These are phyloP conservation scores for Callocephalon fimbriatum DNA, from an alignment of 2,113 vertebrate genomes.

Conservation along the genomic window DNA sequence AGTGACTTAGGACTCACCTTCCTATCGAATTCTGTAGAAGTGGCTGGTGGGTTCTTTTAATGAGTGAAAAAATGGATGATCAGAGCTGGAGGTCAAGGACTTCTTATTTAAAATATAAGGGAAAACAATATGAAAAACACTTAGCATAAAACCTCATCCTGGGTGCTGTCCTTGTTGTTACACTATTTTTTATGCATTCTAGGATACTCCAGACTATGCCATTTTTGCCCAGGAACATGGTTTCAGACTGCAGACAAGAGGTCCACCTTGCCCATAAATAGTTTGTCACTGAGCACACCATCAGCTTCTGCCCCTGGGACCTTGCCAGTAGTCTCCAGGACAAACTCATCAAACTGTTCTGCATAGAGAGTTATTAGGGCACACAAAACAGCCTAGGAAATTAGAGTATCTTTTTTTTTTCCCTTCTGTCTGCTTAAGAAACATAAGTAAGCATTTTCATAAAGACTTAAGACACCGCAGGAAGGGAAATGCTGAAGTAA, in stretches of 20 bases:
- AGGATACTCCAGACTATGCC: not conserved
- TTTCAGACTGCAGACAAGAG: not conserved
- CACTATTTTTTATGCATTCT: not conserved
- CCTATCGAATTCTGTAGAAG: not conserved
- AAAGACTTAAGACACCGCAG: not conserved
- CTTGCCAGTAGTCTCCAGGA: not conserved
- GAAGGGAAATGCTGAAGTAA: not conserved
- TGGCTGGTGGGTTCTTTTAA: not conserved
- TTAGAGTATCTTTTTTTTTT: accelerated
- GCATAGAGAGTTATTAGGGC: not conserved
- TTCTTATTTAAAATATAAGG: not conserved
- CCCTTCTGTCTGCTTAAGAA: not conserved
- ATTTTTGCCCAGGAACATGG: not conserved
- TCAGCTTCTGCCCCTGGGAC: not conserved
- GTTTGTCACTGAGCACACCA: not conserved
- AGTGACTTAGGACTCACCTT: not conserved
- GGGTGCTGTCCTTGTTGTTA: not conserved
- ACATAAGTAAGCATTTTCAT: not conserved
- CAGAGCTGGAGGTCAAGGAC: not conserved
- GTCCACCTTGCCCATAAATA: not conserved
- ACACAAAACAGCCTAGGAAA: not conserved
- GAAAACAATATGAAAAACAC: not conserved
- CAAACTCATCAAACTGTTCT: not conserved
- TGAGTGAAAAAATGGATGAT: not conserved
- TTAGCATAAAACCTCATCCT: not conserved